These are phyloP conservation scores for Labeo calbasu DNA, from an alignment of 2,797 vertebrate genomes.

Conservation along the genomic window DNA sequence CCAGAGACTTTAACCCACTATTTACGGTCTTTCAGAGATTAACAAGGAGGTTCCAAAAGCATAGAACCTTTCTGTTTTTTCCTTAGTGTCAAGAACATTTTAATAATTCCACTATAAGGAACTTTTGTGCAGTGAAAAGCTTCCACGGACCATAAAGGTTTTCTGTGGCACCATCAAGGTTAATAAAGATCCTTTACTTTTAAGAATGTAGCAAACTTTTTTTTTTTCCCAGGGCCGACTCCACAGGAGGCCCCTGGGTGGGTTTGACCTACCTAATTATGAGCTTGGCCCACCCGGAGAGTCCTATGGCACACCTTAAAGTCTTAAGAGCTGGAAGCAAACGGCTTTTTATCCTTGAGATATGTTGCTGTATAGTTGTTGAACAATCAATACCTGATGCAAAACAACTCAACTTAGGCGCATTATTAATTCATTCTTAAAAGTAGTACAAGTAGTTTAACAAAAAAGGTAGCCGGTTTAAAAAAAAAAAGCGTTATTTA, in stretches of 20 bases:
- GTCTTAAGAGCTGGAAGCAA: background rate
- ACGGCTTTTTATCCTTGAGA: background rate
- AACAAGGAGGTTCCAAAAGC: background rate
- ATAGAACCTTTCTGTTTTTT: background rate
- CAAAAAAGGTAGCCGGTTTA: background rate
- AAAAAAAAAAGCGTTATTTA: background rate
- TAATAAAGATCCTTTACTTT: background rate
- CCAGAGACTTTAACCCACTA: constrained; percentile 11
- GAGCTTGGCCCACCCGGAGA: background rate
- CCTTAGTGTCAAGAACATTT: no score
- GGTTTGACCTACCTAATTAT: background rate
- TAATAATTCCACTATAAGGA: no score
- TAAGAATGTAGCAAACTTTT: background rate
- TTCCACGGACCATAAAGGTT: background rate
- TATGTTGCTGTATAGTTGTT: background rate
- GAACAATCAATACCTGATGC: background rate
- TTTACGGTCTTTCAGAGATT: background rate
- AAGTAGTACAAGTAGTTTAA: background rate
- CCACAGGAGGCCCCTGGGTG: background rate
- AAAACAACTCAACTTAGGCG: background rate
- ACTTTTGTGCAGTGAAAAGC: background rate
- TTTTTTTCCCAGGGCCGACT: background rate
- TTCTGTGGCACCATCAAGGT: background rate
- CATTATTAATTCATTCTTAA: background rate
- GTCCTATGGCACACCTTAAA: background rate